A percentile compares a stretch with the other conserved stretches of the same genome.
Evolutionary conservation across 1,140 invertebrate genomes (phyloP).

Genomic region (Caenorhabditis latens): DNA sequence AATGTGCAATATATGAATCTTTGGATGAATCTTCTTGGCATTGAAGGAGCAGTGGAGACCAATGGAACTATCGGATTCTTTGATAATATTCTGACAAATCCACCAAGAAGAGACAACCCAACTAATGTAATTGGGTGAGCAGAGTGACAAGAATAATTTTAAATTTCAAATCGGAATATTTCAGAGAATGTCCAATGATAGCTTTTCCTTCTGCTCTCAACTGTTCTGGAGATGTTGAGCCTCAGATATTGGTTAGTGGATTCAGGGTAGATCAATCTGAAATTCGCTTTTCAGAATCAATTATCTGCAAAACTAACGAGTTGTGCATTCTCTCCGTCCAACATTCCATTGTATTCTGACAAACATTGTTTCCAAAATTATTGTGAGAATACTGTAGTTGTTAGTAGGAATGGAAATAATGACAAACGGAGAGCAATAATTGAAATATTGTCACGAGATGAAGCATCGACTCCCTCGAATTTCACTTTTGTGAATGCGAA

Average conservation of each 20-base stretch:
- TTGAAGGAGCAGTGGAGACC: constrained; percentile 17
- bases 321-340: constrained; percentile 18
- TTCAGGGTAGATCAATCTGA: background rate
- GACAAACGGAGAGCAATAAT: constrained; percentile 2
- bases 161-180: background rate
- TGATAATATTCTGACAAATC: constrained; percentile 5
- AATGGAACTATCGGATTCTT: constrained; percentile 36
- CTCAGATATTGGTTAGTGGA: background rate
- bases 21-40: constrained; percentile 61
- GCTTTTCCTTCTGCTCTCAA: constrained; percentile 12
- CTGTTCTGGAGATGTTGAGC: constrained; percentile 2
- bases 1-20: constrained; percentile 71
- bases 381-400: constrained; percentile 16
- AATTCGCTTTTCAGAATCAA: constrained; percentile 26
- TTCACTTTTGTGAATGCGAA: constrained; percentile 43
- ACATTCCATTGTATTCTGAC: constrained; percentile 38
- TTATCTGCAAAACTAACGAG: constrained; percentile 4
- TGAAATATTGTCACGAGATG: constrained; percentile 25
- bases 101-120: constrained; percentile 31
- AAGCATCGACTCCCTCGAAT: background rate
- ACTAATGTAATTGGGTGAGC: constrained; percentile 42
- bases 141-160: background rate
- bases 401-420: background rate
- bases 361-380: constrained; percentile 40
- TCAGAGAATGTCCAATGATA: constrained; percentile 28